Conservation (phyloP, 2,888 invertebrate genomes). For the Ophion obscuratus region DNA sequence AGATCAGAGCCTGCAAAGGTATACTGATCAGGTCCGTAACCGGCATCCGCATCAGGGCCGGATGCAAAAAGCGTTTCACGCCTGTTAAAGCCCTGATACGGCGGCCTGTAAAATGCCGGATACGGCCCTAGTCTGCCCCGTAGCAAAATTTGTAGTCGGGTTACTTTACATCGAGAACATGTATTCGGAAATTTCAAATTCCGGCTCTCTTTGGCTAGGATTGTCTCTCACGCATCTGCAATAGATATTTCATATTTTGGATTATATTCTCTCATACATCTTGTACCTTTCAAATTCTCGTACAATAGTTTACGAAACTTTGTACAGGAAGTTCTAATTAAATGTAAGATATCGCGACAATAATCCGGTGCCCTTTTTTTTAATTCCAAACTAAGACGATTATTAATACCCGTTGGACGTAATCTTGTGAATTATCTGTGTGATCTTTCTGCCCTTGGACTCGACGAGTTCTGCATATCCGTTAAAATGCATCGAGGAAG, state of each 20-base stretch:
- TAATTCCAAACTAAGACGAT: slow-evolving; percentile 17
- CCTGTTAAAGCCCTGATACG: too few species aligned
- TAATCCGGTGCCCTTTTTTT: neutral
- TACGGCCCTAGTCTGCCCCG: too few species aligned
- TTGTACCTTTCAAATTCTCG: neutral
- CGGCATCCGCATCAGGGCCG: too few species aligned
- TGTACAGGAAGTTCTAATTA: neutral
- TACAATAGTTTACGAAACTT: too few species aligned
- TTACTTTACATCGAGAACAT: too few species aligned
- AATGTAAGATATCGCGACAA: slow-evolving; percentile 28
- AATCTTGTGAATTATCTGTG: slow-evolving; percentile 44
- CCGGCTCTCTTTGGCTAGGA: too few species aligned
- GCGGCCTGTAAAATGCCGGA: too few species aligned
- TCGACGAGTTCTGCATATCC: slow-evolving; percentile 14
- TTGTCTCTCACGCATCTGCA: neutral
- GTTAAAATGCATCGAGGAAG: slow-evolving; percentile 29
- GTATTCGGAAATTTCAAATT: too few species aligned
- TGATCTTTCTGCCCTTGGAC: slow-evolving; percentile 40
- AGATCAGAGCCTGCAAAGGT: too few species aligned
- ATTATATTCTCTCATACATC: neutral
- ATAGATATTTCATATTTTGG: neutral
- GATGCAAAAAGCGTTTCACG: too few species aligned
- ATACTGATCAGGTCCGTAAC: too few species aligned
- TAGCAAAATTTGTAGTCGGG: too few species aligned
- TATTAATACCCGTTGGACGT: slow-evolving; percentile 41